These are phyloP conservation scores for Zaprionus ghesquierei DNA, from an alignment of 1,140 invertebrate species.

Conservation along the genomic window DNA sequence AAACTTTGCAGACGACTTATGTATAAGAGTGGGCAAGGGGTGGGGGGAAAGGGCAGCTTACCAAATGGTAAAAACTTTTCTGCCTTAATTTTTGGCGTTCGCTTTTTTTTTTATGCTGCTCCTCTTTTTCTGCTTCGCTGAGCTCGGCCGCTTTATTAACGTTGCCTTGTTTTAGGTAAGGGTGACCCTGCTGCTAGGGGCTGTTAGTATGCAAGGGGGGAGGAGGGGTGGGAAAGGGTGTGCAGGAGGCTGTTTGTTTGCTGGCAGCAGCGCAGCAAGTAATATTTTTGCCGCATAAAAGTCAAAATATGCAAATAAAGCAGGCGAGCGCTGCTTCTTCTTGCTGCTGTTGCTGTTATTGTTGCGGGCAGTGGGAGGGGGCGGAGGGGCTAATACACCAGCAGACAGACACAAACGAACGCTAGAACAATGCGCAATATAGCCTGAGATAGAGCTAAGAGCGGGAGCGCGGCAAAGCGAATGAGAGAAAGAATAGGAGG, in stretches of 20 bases:
- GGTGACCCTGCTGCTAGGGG: slow-evolving; percentile 26
- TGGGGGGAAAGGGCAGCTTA: neutral
- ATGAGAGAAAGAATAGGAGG: no score
- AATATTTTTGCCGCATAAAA: slow-evolving; percentile 79
- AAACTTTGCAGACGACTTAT: slow-evolving; percentile 63
- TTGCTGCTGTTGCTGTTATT: slow-evolving; percentile 13
- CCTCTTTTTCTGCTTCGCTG: slow-evolving; percentile 8
- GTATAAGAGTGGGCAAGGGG: neutral
- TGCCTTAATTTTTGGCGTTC: slow-evolving; percentile 50
- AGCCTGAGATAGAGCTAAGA: slow-evolving; percentile 5
- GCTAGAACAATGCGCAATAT: slow-evolving; percentile 52
- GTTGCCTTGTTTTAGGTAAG: slow-evolving; percentile 44
- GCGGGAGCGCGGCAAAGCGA: no score
- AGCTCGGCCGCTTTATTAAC: slow-evolving; percentile 64
- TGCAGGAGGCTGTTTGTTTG: slow-evolving; percentile 53
- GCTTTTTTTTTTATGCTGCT: slow-evolving; percentile 11
- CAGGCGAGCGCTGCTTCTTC: no score
- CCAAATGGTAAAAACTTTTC: slow-evolving; percentile 56
- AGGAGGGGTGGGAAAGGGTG: neutral
- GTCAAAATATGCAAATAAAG: slow-evolving; percentile 79
- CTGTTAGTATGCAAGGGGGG: no score
- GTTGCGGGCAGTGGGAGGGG: slow-evolving; percentile 4
- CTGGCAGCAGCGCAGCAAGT: slow-evolving; percentile 70
- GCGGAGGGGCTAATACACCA: slow-evolving; percentile 37
- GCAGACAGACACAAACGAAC: slow-evolving; percentile 21